These are phyloP conservation scores for Morphnarchus princeps DNA, from an alignment of 2,113 vertebrate species.

Conservation along the genomic window DNA sequence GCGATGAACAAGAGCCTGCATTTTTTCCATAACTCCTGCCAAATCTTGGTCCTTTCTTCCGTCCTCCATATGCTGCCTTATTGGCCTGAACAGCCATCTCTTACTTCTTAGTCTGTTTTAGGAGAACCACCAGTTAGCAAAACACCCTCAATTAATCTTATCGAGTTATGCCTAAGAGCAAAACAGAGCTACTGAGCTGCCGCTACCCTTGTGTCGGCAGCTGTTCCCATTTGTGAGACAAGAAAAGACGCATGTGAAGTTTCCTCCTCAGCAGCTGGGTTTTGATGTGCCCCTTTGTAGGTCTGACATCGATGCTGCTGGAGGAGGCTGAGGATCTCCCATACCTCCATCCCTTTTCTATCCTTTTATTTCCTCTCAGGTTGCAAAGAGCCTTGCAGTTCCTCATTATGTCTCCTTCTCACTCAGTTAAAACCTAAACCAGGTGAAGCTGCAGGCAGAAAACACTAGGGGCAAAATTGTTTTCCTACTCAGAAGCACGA, in stretches of 20 bases:
- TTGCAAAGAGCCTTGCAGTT: not conserved
- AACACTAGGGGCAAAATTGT: not conserved
- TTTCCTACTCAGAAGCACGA: not conserved
- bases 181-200: not conserved
- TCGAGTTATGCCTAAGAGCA: not conserved
- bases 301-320: not conserved
- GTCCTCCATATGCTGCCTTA: not conserved
- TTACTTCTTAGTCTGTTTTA: not conserved
- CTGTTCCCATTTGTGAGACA: not conserved
- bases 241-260: not conserved
- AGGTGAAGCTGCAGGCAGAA: not conserved
- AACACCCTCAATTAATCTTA: not conserved
- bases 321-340: not conserved
- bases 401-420: not conserved
- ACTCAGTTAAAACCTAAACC: not conserved
- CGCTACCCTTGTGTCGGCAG: not conserved
- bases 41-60: not conserved
- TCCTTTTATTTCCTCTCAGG: not conserved
- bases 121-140: not conserved
- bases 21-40: not conserved
- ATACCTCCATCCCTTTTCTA: not conserved
- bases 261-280: not conserved
- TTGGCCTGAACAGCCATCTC: not conserved
- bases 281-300: not conserved
- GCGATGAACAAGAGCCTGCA: not conserved